phyloP scores from a whole-genome alignment of 2,797 vertebrate genomes.

The Acipenser ruthenus region DNA sequence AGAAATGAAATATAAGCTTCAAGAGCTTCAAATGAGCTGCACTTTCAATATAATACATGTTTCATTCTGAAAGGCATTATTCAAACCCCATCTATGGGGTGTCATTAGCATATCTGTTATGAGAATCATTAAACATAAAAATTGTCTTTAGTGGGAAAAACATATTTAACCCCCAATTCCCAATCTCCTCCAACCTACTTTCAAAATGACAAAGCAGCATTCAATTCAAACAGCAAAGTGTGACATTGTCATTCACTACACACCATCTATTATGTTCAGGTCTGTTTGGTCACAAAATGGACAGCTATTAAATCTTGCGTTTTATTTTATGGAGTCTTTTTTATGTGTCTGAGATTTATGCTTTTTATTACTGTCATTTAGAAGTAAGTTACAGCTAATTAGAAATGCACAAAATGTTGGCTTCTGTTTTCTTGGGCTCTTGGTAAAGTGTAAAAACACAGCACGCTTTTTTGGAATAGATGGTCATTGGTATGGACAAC shows the following conservation, averaged over 20 bases:
- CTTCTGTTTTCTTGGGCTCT: background rate
- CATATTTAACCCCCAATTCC: background rate
- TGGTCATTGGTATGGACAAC: no score
- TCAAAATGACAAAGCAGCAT: background rate
- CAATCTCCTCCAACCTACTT: background rate
- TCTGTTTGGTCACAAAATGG: conserved; percentile 50
- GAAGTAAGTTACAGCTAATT: conserved; percentile 41
- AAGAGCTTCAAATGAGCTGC: conserved; percentile 39
- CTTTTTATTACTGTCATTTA: conserved; percentile 55
- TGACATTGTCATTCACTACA: conserved; percentile 53
- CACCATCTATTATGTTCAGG: conserved; percentile 45
- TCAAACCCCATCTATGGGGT: background rate
- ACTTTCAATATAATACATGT: conserved; percentile 40
- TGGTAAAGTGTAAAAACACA: background rate
- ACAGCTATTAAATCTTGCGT: conserved; percentile 63
- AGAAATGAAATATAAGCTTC: conserved; percentile 32
- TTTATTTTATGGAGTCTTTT: conserved; percentile 55
- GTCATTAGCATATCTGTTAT: background rate
- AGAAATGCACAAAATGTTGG: conserved; percentile 36
- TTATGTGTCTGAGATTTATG: conserved; percentile 54
- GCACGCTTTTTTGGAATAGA: no score
- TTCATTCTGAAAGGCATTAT: background rate
- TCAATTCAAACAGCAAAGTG: conserved; percentile 29
- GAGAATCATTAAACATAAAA: background rate
- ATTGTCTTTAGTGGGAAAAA: background rate